Conservation (phyloP, 2,113 vertebrate species). For the Nyctereutes procyonoides region DNA sequence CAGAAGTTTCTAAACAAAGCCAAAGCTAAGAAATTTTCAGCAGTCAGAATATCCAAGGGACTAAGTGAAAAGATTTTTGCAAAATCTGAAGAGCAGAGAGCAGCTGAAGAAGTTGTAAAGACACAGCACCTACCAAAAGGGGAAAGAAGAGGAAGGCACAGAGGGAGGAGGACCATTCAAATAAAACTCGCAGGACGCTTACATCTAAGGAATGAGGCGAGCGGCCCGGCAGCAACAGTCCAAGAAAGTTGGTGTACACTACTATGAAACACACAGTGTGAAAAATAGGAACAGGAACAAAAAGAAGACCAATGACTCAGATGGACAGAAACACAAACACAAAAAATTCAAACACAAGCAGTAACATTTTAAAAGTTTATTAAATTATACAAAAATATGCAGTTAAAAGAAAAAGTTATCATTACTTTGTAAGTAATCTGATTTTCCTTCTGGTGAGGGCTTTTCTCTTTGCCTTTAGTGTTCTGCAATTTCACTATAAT, state of each 20-base stretch:
- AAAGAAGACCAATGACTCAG: conserved; percentile 85
- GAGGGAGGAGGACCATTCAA: conserved; percentile 76
- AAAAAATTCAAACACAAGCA: conserved; percentile 89
- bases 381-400: conserved; percentile 86
- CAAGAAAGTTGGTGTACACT: conserved; percentile 95
- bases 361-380: conserved; percentile 82
- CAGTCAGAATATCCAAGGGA: conserved; percentile 95
- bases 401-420: conserved; percentile 17
- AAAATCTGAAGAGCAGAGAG: conserved; percentile 82
- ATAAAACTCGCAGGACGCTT: conserved; percentile 83
- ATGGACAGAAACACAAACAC: conserved; percentile 85
- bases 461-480: neutral
- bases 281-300: conserved; percentile 98
- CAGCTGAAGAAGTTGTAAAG: conserved; percentile 71
- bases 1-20: conserved; percentile 96
- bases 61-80: conserved; percentile 91
- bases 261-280: conserved; percentile 98
- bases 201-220: conserved; percentile 95
- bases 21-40: conserved; percentile 96
- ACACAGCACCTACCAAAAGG: conserved; percentile 81
- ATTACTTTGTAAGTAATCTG: neutral
- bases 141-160: conserved; percentile 90
- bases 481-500: neutral
- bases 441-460: neutral
- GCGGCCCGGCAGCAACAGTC: conserved; percentile 90